Evolutionary conservation across 2,797 vertebrate species (phyloP).

Genomic region (Fundulus diaphanus): DNA sequence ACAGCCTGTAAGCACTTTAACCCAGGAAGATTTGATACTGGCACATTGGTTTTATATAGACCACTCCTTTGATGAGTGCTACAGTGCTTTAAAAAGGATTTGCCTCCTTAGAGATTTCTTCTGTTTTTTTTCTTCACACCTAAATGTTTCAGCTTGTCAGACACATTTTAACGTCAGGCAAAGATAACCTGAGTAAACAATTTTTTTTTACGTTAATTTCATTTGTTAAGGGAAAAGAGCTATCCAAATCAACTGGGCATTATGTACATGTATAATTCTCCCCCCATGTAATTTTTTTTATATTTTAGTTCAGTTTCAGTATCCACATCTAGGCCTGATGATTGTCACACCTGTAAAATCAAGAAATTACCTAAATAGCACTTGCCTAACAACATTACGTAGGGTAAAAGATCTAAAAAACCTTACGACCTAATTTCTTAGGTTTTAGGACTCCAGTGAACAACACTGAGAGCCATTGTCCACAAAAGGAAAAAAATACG

Average conservation of each 20-base stretch:
- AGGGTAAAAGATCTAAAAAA: too few species aligned
- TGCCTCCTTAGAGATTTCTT: not conserved
- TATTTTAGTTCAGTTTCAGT: not conserved
- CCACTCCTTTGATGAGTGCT: constrained; percentile 13
- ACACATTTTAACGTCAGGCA: not conserved
- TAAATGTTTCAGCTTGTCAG: not conserved
- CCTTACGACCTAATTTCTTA: too few species aligned
- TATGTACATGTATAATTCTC: not conserved
- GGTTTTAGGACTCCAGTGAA: too few species aligned
- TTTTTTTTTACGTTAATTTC: not conserved
- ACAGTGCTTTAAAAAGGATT: not conserved
- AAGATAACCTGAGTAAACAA: not conserved
- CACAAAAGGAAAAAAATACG: too few species aligned
- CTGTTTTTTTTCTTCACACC: not conserved
- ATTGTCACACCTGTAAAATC: too few species aligned
- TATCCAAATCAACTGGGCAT: not conserved
- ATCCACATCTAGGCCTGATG: too few species aligned
- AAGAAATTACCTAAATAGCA: too few species aligned
- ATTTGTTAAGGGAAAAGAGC: too few species aligned
- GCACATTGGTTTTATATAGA: constrained; percentile 13
- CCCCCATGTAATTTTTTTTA: not conserved
- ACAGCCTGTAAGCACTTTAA: not conserved
- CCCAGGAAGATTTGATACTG: constrained; percentile 24
- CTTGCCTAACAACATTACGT: too few species aligned
- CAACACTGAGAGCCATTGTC: too few species aligned